Base-by-base conservation (phyloP, 2,113 vertebrate species). In the Heterotilapia buettikoferi region DNA sequence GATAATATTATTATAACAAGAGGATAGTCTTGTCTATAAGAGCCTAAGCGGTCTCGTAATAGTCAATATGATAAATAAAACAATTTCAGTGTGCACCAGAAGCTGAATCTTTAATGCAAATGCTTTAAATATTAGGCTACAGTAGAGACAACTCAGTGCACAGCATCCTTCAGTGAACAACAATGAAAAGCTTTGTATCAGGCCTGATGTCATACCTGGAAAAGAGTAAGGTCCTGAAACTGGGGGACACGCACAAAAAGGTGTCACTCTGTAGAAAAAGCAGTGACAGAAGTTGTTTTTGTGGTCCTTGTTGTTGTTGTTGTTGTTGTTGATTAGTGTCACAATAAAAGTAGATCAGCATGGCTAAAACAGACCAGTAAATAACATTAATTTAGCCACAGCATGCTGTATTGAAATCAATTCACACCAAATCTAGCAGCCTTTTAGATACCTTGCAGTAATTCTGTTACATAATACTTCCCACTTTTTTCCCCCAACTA, bases 61-160 rank as follows among this genome's bases (percentile, higher is more conserved):
- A 81, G 21, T 71, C 66, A 9, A 54, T 36, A 78, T 40, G 24
- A 8, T 31, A n/a, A 5, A 16, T 66, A n/a, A 50, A 50, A 31
- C 43, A 5, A 14, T 73, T 66, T 63, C 31, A 56, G 7, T 12
- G 18, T 47, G 54, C 56, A 86, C n/a, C 21, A 31, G 13, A 52
- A 36, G 73, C 40, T 66, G 13, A 86, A 86, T 89, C 61, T 87
- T 78, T 90, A 16, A 91, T 89, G n/a, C 18, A 82, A 63, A 19
- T 78, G 59, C 10, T 80, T 83, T 66, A 33, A 40, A 47, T 88
- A 43, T 56, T 13, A 7, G 78, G 36, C 53, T 40, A 31, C 50
- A 45, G 29, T 54, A 31, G 43, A 78, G 40, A 61, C 33, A 87
- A 47, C 56, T 63, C 3, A 10, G 59, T 47, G 18, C 38, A 68